Evolutionary conservation across 2,888 invertebrate genomes (phyloP).

Genomic region (Barypeithes pellucidus): DNA sequence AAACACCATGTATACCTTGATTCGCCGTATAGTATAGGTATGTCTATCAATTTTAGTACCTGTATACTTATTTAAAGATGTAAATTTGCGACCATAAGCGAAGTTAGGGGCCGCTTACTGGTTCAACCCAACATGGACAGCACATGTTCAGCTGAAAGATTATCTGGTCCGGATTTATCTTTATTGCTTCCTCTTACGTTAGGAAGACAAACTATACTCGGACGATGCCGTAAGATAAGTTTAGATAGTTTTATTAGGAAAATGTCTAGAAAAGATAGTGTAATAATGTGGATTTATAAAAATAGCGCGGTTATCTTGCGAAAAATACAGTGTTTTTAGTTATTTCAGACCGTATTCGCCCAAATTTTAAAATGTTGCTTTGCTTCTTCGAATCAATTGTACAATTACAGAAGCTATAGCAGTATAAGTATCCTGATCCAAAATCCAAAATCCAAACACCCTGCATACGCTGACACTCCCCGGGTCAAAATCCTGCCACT

Average conservation of each 20-base stretch:
- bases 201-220: constrained; percentile 49
- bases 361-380: no score
- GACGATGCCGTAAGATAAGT: constrained; percentile 47
- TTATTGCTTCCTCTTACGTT: constrained; percentile 54
- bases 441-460: no score
- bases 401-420: no score
- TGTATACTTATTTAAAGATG: constrained; percentile 38
- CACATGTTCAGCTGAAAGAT: constrained; percentile 54
- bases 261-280: constrained; percentile 39
- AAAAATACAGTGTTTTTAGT: neutral
- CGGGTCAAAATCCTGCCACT: no score
- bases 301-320: constrained; percentile 11
- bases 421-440: no score
- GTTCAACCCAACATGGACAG: constrained; percentile 54
- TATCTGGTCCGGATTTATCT: constrained; percentile 55
- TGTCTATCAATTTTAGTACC: no score
- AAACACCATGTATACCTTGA: no score
- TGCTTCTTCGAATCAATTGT: no score
- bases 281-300: constrained; percentile 34
- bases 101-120: constrained; percentile 53
- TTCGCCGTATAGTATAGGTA: no score
- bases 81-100: constrained; percentile 51
- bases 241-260: constrained; percentile 28
- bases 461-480: no score
- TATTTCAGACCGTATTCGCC: neutral